phyloP scores from a whole-genome alignment of 2,888 invertebrate species.

The Stomorhina lunata region DNA sequence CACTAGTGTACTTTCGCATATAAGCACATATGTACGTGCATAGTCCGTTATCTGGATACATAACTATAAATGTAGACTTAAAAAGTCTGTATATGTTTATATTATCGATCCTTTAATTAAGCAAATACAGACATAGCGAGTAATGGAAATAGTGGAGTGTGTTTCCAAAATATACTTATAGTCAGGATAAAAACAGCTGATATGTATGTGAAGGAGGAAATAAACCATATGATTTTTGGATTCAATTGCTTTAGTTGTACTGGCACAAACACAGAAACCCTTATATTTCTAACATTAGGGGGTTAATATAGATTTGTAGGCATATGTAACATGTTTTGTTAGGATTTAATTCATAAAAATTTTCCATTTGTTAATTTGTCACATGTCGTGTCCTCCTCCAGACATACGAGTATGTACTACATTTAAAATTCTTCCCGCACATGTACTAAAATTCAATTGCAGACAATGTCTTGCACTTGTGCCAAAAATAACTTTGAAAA shows the following conservation, averaged over 20 bases:
- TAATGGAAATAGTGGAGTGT: neutral
- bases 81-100: neutral
- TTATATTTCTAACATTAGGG: neutral
- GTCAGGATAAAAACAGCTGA: conserved; percentile 44
- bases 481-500: conserved; percentile 47
- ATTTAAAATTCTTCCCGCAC: neutral
- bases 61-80: neutral
- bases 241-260: neutral
- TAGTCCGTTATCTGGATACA: neutral
- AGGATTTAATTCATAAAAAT: conserved; percentile 20
- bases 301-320: conserved; percentile 1
- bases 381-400: conserved; percentile 9
- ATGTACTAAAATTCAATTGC: neutral
- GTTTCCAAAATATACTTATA: neutral
- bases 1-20: neutral
- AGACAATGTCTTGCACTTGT: conserved; percentile 46
- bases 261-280: neutral
- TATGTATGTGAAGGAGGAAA: neutral
- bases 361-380: conserved; percentile 31
- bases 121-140: neutral
- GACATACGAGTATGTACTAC: neutral
- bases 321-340: conserved; percentile 53
- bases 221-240: conserved; percentile 39
- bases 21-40: neutral
- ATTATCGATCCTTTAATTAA: conserved; percentile 14